Conservation (phyloP, 2,888 invertebrate genomes). For the Mythimna loreyi region DNA sequence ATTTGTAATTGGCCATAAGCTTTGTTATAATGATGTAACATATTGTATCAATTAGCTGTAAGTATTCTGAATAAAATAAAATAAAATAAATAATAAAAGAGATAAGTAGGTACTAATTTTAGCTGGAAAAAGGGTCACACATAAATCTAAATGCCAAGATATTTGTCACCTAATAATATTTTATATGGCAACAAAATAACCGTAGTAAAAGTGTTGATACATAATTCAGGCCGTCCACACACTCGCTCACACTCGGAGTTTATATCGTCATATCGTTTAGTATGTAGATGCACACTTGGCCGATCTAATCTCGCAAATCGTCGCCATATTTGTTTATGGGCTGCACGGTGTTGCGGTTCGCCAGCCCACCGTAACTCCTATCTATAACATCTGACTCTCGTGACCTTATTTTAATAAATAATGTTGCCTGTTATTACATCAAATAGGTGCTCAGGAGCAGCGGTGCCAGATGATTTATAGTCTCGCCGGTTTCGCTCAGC, state of each 20-base stretch:
- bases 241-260: constrained; percentile 29
- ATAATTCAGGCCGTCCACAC: constrained; percentile 24
- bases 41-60: no score
- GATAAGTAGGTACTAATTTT: background rate
- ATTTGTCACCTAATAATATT: constrained; percentile 32
- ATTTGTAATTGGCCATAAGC: no score
- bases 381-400: constrained; percentile 68
- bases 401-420: constrained; percentile 78
- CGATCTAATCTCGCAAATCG: constrained; percentile 49
- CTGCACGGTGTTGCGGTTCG: constrained; percentile 49
- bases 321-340: constrained; percentile 55
- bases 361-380: constrained; percentile 55
- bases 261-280: constrained; percentile 47
- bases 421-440: constrained; percentile 80
- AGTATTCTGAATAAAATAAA: no score
- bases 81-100: no score
- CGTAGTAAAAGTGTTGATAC: constrained; percentile 31
- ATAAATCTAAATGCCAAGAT: constrained; percentile 16
- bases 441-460: constrained; percentile 82
- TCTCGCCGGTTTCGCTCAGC: constrained; percentile 56
- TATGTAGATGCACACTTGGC: constrained; percentile 48
- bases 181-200: constrained; percentile 37
- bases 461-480: constrained; percentile 79
- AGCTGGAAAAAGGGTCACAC: background rate
- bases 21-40: no score